These are phyloP conservation scores for Stigmatopora argus DNA, from an alignment of 2,113 vertebrate species.

Conservation along the genomic window DNA sequence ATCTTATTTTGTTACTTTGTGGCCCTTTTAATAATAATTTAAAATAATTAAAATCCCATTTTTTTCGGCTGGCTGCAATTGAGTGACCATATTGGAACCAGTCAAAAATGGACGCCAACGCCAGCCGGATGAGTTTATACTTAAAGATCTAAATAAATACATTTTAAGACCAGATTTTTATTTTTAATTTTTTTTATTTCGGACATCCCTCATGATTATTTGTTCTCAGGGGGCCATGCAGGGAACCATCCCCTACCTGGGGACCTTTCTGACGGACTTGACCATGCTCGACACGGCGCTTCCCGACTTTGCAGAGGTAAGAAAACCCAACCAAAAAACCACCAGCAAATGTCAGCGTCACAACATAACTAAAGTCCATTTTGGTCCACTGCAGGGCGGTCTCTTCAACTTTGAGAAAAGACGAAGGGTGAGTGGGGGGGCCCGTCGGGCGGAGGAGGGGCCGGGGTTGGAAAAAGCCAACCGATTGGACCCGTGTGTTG, in stretches of 20 bases:
- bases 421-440: conserved; percentile 69
- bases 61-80: no score
- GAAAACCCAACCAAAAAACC: neutral
- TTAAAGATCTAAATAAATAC: no score
- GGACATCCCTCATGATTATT: neutral
- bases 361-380: neutral
- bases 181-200: no score
- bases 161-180: no score
- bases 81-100: no score
- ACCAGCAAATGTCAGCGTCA: neutral
- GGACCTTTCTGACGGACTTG: conserved; percentile 88
- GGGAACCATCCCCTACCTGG: conserved; percentile 89
- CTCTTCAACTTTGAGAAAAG: conserved; percentile 96
- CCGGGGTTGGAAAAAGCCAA: neutral
- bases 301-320: conserved; percentile 83
- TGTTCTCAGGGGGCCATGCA: conserved; percentile 85
- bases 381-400: conserved; percentile 75
- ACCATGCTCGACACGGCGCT: conserved; percentile 90
- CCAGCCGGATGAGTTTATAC: no score
- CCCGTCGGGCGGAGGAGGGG: neutral
- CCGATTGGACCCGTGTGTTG: neutral
- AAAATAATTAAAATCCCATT: no score
- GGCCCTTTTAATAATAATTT: no score
- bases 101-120: no score
- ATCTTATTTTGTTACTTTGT: no score